Evolutionary conservation across 2,797 vertebrate species (phyloP).

Genomic region (Graptemys geographica): DNA sequence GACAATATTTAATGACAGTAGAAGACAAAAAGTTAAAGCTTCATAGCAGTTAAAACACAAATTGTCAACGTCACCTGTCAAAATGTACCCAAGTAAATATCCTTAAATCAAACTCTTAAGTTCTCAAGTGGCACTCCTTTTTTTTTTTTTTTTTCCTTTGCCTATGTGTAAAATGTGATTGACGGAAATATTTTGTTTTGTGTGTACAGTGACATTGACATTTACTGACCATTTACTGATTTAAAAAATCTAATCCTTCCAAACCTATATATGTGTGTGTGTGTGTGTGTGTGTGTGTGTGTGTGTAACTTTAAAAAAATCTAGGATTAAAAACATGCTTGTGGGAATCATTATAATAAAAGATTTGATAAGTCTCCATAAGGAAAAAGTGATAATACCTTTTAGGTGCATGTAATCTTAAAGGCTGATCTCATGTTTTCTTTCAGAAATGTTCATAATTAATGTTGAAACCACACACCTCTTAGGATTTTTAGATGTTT

Average conservation of each 20-base stretch:
- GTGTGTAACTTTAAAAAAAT: neutral
- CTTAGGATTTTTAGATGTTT: rapidly evolving
- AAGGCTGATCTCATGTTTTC: neutral
- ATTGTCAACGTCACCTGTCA: neutral
- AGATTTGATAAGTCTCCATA: neutral
- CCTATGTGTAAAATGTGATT: neutral
- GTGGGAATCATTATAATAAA: neutral
- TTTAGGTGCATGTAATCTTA: neutral
- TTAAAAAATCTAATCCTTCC: neutral
- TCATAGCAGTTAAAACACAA: neutral
- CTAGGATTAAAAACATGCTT: neutral
- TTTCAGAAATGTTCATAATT: neutral
- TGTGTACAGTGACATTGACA: neutral
- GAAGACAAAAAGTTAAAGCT: neutral
- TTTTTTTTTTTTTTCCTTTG: neutral
- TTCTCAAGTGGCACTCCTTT: neutral
- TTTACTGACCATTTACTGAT: neutral
- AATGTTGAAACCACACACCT: neutral
- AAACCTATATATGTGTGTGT: neutral
- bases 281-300: no score
- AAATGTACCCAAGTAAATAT: neutral
- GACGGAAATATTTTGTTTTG: neutral
- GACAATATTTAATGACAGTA: neutral
- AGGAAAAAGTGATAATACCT: neutral
- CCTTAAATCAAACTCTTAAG: neutral